Evolutionary conservation across 2,113 vertebrate genomes (phyloP), one percentile per base, ranked within the genome.

Genomic region (Candoia aspera): DNA sequence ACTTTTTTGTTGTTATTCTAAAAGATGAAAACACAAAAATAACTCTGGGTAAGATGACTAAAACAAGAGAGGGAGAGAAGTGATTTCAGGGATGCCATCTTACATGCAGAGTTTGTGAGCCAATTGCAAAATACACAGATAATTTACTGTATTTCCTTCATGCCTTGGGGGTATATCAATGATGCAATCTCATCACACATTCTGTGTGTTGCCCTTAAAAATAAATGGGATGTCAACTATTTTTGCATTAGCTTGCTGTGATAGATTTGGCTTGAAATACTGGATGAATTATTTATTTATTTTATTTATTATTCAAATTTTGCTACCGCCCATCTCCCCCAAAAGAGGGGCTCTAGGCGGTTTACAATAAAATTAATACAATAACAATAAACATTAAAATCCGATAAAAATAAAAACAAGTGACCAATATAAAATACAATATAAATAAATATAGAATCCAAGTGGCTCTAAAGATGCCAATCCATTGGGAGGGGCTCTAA

Each of bases 91-190:
- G 33, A 53, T 79, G 73, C 24, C 86, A 84, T 62, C 24, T 91
- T 68, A 37, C 79, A 3, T 26, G 3, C 49, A 19, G 57, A 84
- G 73, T 68, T 46, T 85, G 73, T 53, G 88, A 57, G 53, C 49
- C 54, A 91, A 88, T 84, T 84, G 84, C 64, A 85, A 90, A 89
- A 91, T 89, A 88, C 84, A 68, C 33, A 58, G 92, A 33, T 84
- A 88, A 93, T 93, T 88, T 64, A 57, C 49, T 64, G 58, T 46
- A 64, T 55, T 91, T 73, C 33, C 85, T 93, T 87, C 5, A 12
- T 87, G 73, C 5, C 21, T 0, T 26, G 11, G 24, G 84, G 68
- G 79, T 17, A 89, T 90, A 55, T 2, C 37, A 26, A 3, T 53
- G 64, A 91, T 79, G 86, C 15, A 91, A 88, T 58, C 49, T 91